Conservation (phyloP, 1,140 invertebrate genomes). For the Lamellibrachia luymesi region DNA sequence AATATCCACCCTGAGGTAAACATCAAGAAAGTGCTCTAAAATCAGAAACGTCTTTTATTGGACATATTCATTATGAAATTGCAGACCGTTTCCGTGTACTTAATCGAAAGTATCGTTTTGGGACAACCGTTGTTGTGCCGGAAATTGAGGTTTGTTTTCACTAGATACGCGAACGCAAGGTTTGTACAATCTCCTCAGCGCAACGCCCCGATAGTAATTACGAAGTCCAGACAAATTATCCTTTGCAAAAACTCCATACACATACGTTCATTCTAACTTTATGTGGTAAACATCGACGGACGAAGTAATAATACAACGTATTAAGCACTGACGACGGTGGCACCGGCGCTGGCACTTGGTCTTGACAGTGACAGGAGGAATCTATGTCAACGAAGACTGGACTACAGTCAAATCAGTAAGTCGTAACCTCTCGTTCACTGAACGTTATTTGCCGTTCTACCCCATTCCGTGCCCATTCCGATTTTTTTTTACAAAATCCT, state of each 20-base stretch:
- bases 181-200: neutral
- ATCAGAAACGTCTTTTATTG: too few species aligned
- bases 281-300: neutral
- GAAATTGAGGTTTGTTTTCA: conserved; percentile 1
- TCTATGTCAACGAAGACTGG: too few species aligned
- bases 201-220: neutral
- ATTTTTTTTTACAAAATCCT: too few species aligned
- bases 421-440: too few species aligned
- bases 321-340: neutral
- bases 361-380: neutral
- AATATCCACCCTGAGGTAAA: too few species aligned
- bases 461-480: too few species aligned
- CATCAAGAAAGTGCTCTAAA: too few species aligned
- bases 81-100: neutral
- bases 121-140: neutral
- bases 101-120: neutral
- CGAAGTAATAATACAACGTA: neutral
- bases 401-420: too few species aligned
- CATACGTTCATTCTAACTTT: neutral
- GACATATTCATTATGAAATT: neutral
- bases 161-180: neutral
- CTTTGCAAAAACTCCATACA: neutral
- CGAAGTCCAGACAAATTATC: neutral
- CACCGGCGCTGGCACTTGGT: neutral
- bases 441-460: too few species aligned